These are phyloP conservation scores for Chrysodeixis includens DNA, from an alignment of 2,888 invertebrate genomes.

Conservation along the genomic window DNA sequence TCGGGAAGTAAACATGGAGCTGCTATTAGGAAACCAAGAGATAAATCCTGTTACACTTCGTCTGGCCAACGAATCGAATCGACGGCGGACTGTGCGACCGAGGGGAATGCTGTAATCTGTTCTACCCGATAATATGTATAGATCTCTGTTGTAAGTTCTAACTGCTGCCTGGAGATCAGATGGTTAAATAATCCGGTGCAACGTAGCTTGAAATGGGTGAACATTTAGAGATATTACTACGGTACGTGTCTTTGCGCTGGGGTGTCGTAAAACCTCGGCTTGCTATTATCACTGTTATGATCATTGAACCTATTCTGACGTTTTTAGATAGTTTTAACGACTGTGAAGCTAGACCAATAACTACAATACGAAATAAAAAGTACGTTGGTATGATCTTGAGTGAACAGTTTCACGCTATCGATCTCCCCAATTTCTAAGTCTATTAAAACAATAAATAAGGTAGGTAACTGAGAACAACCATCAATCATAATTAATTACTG, in stretches of 20 bases:
- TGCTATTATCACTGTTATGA: no score
- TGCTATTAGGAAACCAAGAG: not conserved
- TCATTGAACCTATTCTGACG: not conserved
- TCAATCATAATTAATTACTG: constrained; percentile 50
- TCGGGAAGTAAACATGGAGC: not conserved
- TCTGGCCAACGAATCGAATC: constrained; percentile 3
- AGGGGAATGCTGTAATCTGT: not conserved
- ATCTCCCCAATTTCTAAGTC: not conserved
- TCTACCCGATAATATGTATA: not conserved
- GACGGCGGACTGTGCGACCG: not conserved
- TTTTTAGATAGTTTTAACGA: not conserved
- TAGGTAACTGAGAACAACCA: constrained; percentile 14
- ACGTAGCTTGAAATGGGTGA: not conserved
- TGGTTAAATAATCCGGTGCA: not conserved
- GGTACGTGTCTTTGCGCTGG: not conserved
- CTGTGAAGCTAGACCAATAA: not conserved
- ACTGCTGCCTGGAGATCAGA: not conserved
- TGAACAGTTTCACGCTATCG: not conserved
- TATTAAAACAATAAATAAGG: constrained; percentile 15
- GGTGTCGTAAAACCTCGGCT: not conserved
- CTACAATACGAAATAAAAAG: no score
- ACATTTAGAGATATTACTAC: not conserved
- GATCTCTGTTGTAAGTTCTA: not conserved
- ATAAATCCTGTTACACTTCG: constrained; percentile 4
- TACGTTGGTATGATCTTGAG: no score